A percentile compares a stretch with the other conserved stretches of the same genome.
These are phyloP conservation scores for Eumacrocentrus americanus DNA, from an alignment of 2,888 invertebrate species.

Conservation along the genomic window DNA sequence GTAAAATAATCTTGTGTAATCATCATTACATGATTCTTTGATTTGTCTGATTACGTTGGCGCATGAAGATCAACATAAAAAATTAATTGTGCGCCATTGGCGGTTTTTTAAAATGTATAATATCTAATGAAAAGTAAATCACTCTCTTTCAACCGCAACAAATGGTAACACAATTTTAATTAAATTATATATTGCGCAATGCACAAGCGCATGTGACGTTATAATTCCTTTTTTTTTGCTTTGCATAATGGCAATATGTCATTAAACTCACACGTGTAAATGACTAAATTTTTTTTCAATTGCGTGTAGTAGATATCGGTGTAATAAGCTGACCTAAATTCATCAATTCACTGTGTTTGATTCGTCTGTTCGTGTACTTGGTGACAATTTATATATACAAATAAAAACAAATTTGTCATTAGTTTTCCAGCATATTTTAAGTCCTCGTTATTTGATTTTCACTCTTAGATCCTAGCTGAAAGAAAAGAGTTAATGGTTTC, in stretches of 20 bases:
- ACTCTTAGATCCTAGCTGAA: conserved; percentile 15
- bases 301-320: conserved; percentile 16
- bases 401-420: conserved; percentile 27
- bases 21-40: conserved; percentile 26
- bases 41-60: no score
- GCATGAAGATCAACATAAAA: no score
- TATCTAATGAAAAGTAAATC: no score
- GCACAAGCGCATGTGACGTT: conserved; percentile 10
- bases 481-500: no score
- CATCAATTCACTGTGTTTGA: not conserved
- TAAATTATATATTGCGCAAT: not conserved
- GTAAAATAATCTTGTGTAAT: conserved; percentile 42
- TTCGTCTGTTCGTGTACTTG: conserved; percentile 29
- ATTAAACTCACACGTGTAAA: conserved; percentile 19
- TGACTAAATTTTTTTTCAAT: conserved; percentile 10
- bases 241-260: conserved; percentile 4
- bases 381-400: conserved; percentile 33
- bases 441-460: conserved; percentile 12
- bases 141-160: conserved; percentile 9
- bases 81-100: no score
- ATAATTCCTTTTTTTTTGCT: not conserved
- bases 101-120: no score
- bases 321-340: conserved; percentile 10
- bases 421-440: not conserved
- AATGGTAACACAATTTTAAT: not conserved